A percentile compares a stretch with the other conserved stretches of the same genome.
These are phyloP conservation scores for Cyanocitta stelleri DNA, from an alignment of 2,113 vertebrate species.

Conservation along the genomic window DNA sequence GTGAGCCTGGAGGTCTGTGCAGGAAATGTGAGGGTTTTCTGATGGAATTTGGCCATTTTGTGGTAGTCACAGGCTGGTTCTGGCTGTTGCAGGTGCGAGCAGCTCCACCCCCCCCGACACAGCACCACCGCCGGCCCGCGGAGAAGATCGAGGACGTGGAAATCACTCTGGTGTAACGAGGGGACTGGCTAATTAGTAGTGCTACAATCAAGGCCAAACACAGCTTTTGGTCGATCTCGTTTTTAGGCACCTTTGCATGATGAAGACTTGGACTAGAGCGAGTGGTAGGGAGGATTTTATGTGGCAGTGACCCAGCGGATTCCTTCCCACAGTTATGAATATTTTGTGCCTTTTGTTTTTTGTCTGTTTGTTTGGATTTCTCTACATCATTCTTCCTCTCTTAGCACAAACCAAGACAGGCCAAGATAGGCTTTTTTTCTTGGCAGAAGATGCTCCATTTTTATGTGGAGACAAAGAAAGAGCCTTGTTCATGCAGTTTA, in stretches of 20 bases:
- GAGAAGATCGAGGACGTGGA: slow-evolving; percentile 97
- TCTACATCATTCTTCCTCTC: slow-evolving; percentile 62
- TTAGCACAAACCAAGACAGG: slow-evolving; percentile 65
- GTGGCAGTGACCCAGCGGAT: slow-evolving; percentile 40
- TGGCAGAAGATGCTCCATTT: slow-evolving; percentile 39
- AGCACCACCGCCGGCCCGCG: slow-evolving; percentile 79
- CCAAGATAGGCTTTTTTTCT: background rate
- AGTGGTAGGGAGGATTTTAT: slow-evolving; percentile 45
- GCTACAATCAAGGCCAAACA: slow-evolving; percentile 70
- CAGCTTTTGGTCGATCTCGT: slow-evolving; percentile 50
- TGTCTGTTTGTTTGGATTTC: slow-evolving; percentile 43
- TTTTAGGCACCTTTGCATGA: slow-evolving; percentile 80
- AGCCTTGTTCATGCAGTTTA: slow-evolving; percentile 63
- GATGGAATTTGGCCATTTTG: fast-evolving
- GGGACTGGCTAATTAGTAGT: background rate
- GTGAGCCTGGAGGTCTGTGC: fast-evolving
- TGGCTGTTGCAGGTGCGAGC: slow-evolving; percentile 85
- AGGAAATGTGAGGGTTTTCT: background rate
- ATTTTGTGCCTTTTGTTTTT: slow-evolving; percentile 74
- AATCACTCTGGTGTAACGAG: slow-evolving; percentile 91
- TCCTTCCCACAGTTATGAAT: slow-evolving; percentile 58
- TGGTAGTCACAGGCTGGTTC: background rate
- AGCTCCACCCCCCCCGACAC: slow-evolving; percentile 92
- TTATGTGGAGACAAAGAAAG: slow-evolving; percentile 49
- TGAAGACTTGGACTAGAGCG: slow-evolving; percentile 63